Evolutionary conservation across 2,113 vertebrate genomes (phyloP).

Genomic region (Dromas ardeola): DNA sequence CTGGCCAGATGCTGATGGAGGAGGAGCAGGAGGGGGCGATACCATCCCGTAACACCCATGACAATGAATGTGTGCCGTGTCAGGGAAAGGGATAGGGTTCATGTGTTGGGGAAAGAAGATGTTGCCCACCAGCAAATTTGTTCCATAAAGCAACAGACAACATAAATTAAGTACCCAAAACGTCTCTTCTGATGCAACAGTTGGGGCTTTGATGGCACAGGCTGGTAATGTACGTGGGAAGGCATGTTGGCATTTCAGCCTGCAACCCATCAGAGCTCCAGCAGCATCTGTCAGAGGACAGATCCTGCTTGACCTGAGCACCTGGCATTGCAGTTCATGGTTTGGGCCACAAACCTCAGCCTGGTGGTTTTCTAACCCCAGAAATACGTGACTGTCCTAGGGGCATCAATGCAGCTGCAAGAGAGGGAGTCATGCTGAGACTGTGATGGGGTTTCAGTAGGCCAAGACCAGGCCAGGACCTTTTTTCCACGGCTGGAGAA

Average conservation of each 20-base stretch:
- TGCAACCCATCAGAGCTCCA: background rate
- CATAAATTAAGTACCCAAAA: background rate
- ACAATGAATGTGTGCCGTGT: background rate
- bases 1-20: background rate
- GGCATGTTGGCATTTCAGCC: background rate
- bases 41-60: background rate
- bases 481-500: background rate
- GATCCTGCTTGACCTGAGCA: background rate
- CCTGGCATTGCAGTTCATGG: background rate
- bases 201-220: background rate
- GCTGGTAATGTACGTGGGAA: background rate
- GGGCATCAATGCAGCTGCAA: background rate
- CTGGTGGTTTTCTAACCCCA: background rate
- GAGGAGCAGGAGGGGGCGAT: background rate
- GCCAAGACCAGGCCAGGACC: background rate
- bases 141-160: background rate
- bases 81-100: background rate
- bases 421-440: background rate
- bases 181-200: background rate
- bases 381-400: background rate
- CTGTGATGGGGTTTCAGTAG: background rate
- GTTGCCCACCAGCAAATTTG: background rate
- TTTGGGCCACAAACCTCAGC: background rate
- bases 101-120: background rate
- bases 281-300: background rate